These are phyloP conservation scores for Microplitis manilae DNA, from an alignment of 2,888 invertebrate species.

Conservation along the genomic window DNA sequence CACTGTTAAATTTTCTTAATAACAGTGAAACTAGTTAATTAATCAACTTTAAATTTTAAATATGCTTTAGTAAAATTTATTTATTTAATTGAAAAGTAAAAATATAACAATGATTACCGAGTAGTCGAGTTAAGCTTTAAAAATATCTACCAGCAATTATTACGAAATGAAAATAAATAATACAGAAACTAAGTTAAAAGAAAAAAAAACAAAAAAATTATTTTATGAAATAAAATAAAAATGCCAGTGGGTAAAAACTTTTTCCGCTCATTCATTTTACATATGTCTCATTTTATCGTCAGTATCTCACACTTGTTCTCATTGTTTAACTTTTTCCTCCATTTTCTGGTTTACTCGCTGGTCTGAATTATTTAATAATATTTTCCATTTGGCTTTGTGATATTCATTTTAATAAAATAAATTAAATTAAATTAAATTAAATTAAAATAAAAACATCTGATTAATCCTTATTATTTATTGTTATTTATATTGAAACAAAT, in stretches of 20 bases:
- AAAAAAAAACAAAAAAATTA: not conserved
- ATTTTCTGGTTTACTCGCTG: not conserved
- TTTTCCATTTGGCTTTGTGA: not conserved
- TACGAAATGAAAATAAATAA: slow-evolving; percentile 1
- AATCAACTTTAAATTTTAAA: not conserved
- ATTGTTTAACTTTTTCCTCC: not conserved
- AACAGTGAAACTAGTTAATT: not conserved
- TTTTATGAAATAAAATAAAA: slow-evolving; percentile 11
- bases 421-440: not conserved
- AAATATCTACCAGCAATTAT: too few relatives aligned
- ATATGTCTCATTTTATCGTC: not conserved
- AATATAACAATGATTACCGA: not conserved
- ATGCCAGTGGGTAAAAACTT: slow-evolving; percentile 28
- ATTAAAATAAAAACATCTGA: not conserved
- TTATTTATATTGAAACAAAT: not conserved
- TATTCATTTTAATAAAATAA: not conserved
- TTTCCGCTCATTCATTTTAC: slow-evolving; percentile 14
- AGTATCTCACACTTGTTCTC: not conserved
- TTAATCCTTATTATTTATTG: not conserved
- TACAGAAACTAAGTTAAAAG: slow-evolving; percentile 8
- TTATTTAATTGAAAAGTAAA: not conserved
- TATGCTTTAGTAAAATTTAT: not conserved
- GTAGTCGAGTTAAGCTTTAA: too few relatives aligned
- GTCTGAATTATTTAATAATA: not conserved
- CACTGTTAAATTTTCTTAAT: not conserved